Evolutionary conservation across 1,140 invertebrate genomes (phyloP), one percentile per base, ranked within the genome.

Genomic region (Lasaia peninsularis): DNA sequence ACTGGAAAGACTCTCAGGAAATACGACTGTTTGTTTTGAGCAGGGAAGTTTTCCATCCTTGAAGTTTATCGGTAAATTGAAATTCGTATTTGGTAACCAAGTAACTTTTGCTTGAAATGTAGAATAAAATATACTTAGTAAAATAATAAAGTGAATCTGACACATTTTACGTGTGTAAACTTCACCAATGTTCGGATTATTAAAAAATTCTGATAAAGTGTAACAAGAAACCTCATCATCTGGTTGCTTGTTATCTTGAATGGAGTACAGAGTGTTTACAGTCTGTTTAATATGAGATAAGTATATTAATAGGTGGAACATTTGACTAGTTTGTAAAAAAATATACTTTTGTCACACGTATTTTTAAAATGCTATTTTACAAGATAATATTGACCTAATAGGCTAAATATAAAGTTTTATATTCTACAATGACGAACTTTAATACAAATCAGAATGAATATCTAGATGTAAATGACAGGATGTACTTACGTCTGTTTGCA

Each of bases 11-110:
- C 37, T 65, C 48, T 78, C 65, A 32, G 85, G 81, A 40, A 88
- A 86, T 6, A 86, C 50, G 0, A 88, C 77, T 14, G 68, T 82
- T 59, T 86, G 70, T 58, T 75, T 80, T 0, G 82, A 78, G 40
- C 85, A 88, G 3, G 81, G 85, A 14, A 85, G 54, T 53, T 78
- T 78, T 0, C 67, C 67, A 44, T 75, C 64, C 52, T 77, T 77
- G 37, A 80, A 88, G 55, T 80, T 88, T 10, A 51, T 63, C 2
- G 83, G 68, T 52, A 84, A 60, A 57, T 80, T 80, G 53, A 86
- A 83, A 61, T 69, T 79, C 24, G 71, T 69, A 51, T 72, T 80
- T 18, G 80, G 81, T 34, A 80, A 53, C 78, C 80, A 88, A 53
- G 65, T 77, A 7, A 88, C 83, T 53, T 58, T 61, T 7, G 69